phyloP scores from a whole-genome alignment of 2,113 vertebrate genomes.

The Rostratula benghalensis region DNA sequence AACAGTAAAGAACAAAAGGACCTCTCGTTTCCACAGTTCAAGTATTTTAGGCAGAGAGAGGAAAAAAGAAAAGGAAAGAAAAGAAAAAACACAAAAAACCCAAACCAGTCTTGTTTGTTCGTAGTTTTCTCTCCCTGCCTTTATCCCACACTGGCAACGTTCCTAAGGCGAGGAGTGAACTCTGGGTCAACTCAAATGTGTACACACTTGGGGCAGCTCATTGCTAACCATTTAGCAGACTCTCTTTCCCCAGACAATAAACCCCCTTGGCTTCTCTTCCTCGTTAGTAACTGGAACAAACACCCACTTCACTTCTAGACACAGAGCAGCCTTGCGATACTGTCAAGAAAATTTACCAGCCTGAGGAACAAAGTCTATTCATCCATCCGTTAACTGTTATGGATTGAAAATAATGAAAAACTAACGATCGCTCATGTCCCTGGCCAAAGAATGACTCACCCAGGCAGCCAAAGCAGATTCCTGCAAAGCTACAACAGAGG shows the following conservation, averaged over 20 bases:
- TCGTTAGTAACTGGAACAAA: slow-evolving; percentile 54
- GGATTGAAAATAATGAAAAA: slow-evolving; percentile 38
- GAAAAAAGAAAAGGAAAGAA: neutral
- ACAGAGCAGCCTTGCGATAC: slow-evolving; percentile 29
- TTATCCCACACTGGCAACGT: neutral
- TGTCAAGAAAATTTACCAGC: slow-evolving; percentile 58
- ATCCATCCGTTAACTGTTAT: slow-evolving; percentile 25
- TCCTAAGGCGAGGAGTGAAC: neutral
- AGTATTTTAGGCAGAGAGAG: neutral
- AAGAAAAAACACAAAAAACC: neutral
- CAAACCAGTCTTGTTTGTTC: neutral
- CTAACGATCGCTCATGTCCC: neutral
- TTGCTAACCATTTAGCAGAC: neutral
- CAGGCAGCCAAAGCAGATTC: slow-evolving; percentile 24
- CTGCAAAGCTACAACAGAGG: neutral
- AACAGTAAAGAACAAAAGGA: slow-evolving; percentile 14
- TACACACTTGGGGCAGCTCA: slow-evolving; percentile 3
- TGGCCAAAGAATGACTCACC: slow-evolving; percentile 49
- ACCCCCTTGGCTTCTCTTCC: slow-evolving; percentile 30
- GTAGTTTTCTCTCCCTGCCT: slow-evolving; percentile 12
- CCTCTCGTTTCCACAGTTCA: neutral
- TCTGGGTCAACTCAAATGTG: slow-evolving; percentile 25
- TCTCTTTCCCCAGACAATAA: slow-evolving; percentile 17
- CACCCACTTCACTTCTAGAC: slow-evolving; percentile 14
- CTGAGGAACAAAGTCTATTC: slow-evolving; percentile 14